Conservation (phyloP, 2,113 vertebrate species). For the Atractosteus spatula region DNA sequence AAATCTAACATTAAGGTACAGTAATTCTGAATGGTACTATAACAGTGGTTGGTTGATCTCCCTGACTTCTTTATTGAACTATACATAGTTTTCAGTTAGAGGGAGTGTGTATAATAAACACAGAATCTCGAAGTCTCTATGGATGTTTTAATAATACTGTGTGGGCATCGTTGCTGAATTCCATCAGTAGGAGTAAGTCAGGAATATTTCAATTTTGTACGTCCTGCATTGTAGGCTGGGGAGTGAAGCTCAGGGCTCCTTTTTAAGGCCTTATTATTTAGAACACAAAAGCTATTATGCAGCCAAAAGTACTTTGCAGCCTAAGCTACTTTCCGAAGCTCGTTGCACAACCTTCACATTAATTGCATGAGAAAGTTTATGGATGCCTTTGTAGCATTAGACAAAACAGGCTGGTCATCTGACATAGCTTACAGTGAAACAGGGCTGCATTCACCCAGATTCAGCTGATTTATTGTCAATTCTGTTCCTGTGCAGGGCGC, state of each 20-base stretch:
- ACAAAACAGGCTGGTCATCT: background rate
- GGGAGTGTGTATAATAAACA: conserved; percentile 9
- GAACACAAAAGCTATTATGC: conserved; percentile 9
- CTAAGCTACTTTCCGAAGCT: conserved; percentile 1
- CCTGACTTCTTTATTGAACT: background rate
- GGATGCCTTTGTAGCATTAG: conserved; percentile 4
- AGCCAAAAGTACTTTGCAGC: background rate
- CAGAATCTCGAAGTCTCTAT: background rate
- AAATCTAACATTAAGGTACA: too few relatives aligned
- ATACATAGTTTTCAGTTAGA: background rate
- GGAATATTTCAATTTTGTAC: conserved; percentile 13
- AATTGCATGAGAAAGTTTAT: conserved; percentile 1
- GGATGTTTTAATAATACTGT: background rate
- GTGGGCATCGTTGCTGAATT: conserved; percentile 4
- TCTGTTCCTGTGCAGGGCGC: conserved; percentile 79
- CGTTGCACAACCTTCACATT: conserved; percentile 11
- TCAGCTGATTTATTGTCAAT: conserved; percentile 9
- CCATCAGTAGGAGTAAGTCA: conserved; percentile 6
- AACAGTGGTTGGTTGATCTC: background rate
- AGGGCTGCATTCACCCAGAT: background rate
- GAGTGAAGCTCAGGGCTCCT: background rate
- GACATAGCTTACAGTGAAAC: background rate
- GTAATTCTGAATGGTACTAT: too few relatives aligned
- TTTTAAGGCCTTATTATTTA: conserved; percentile 7
- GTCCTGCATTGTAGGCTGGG: background rate